Evolutionary conservation across 2,888 invertebrate genomes (phyloP).

Genomic region (Leucania comma): DNA sequence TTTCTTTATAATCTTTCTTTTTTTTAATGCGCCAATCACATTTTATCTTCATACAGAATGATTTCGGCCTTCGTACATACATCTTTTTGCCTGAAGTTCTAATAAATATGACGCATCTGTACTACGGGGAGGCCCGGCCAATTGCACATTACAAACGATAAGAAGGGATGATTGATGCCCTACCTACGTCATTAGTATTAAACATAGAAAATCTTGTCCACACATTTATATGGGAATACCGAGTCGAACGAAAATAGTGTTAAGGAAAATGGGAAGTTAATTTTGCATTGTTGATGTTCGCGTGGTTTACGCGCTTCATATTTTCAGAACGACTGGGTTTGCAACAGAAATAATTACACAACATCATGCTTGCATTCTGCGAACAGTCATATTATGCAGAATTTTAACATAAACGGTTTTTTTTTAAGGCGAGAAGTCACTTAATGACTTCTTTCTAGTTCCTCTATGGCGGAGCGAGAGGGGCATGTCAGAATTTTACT

Average conservation of each 20-base stretch:
- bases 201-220: slow-evolving; percentile 24
- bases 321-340: not conserved
- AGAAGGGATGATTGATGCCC: not conserved
- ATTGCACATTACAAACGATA: slow-evolving; percentile 11
- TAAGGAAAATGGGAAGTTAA: slow-evolving; percentile 30
- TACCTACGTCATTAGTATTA: slow-evolving; percentile 23
- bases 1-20: too few relatives aligned
- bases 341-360: not conserved
- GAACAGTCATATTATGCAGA: too few relatives aligned
- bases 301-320: not conserved
- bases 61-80: too few relatives aligned
- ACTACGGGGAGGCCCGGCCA: not conserved
- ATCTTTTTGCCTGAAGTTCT: too few relatives aligned
- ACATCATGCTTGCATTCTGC: not conserved
- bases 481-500: too few relatives aligned
- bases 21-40: too few relatives aligned
- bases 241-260: slow-evolving; percentile 29
- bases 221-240: slow-evolving; percentile 35
- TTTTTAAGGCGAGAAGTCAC: too few relatives aligned
- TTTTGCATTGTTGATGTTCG: not conserved
- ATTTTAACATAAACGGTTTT: too few relatives aligned
- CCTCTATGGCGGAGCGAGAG: too few relatives aligned
- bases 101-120: not conserved
- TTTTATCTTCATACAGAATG: too few relatives aligned
- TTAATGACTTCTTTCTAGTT: too few relatives aligned